Base-by-base conservation (phyloP, 2,113 vertebrate species). In the Camelus bactrianus region DNA sequence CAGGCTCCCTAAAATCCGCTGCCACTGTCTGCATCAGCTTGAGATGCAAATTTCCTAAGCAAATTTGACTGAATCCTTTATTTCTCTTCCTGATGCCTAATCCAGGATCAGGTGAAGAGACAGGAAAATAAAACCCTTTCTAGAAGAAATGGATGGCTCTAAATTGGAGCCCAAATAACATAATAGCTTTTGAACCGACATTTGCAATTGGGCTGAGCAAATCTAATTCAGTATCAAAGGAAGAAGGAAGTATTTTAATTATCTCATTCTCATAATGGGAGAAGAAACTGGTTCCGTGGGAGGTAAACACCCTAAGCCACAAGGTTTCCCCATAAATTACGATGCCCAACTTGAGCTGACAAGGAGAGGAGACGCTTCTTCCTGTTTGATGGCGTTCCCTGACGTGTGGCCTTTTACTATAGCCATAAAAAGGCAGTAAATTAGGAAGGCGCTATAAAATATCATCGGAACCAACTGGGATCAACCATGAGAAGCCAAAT, bases 381-480 rank as follows among this genome's bases (percentile, higher is more conserved):
- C 94, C 89, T 90, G 65, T 94, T 85, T 94, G 96, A 97, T 90
- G 97, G 95, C 22, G 3, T 95, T 93, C 92, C 97, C 96, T 81
- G 96, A 97, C 87, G 93, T 94, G 97, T 91, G 97, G 89, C 91
- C 95, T 98, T 98, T 98, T 94, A 96, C 93, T 70, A 30, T 5
- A 28, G 88, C 56, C 93, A 82, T 97, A 92, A 98, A 97, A 80
- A 89, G 75, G 89, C 86, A 90, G 83, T 97, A 96, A 97, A 93
- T 97, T 90, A 98, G 93, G 93, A 96, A 97, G 58, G 64, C 54
- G 5, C 69, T 79, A 69, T 82, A 87, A 97, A 96, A 89, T 54
- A 91, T 76, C 93, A 81, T 54, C 11, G 19, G 96, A 96, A 93
- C 93, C n/a, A 28, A 92, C 97, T 97, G 93, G 89, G 95, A 91